phyloP scores from a whole-genome alignment of 2,888 invertebrate species.

The Eristalis tenax region DNA sequence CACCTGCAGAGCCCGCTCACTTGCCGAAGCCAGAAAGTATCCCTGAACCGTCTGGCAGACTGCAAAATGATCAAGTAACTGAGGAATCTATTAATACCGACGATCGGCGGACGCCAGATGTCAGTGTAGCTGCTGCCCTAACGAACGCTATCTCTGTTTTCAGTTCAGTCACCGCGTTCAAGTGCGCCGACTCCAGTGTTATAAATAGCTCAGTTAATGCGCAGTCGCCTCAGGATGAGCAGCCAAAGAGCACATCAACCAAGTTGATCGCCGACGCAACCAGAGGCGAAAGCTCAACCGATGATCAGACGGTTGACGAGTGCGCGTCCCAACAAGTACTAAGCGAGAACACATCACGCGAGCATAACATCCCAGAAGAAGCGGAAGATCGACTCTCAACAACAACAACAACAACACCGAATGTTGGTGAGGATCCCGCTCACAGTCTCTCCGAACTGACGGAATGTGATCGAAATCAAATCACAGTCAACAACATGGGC shows the following conservation, averaged over 20 bases:
- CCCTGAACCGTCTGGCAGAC: conserved; percentile 48
- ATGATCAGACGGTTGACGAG: conserved; percentile 56
- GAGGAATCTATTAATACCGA: conserved; percentile 59
- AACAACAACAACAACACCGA: conserved; percentile 44
- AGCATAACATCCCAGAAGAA: conserved; percentile 32
- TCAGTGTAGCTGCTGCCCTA: conserved; percentile 56
- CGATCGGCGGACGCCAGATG: conserved; percentile 46
- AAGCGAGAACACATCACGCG: conserved; percentile 44
- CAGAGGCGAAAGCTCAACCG: conserved; percentile 42
- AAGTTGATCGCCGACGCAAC: conserved; percentile 47
- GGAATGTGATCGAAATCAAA: conserved; percentile 75
- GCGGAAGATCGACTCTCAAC: conserved; percentile 1
- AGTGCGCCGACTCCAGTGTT: conserved; percentile 60
- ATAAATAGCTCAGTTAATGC: conserved; percentile 50
- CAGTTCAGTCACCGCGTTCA: conserved; percentile 22
- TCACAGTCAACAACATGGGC: conserved; percentile 70
- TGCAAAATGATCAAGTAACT: conserved; percentile 62
- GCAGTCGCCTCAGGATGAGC: conserved; percentile 52
- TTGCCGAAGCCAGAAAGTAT: conserved; percentile 19
- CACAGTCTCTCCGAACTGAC: conserved; percentile 69
- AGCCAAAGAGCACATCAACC: conserved; percentile 39
- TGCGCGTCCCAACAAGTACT: conserved; percentile 49
- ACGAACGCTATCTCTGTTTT: conserved; percentile 35
- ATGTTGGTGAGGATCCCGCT: conserved; percentile 38
- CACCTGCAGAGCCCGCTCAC: conserved; percentile 15